A percentile compares a stretch with the other conserved stretches of the same genome.
phyloP scores from a whole-genome alignment of 2,888 invertebrate species.

The Himalopsyche kuldschensis region DNA sequence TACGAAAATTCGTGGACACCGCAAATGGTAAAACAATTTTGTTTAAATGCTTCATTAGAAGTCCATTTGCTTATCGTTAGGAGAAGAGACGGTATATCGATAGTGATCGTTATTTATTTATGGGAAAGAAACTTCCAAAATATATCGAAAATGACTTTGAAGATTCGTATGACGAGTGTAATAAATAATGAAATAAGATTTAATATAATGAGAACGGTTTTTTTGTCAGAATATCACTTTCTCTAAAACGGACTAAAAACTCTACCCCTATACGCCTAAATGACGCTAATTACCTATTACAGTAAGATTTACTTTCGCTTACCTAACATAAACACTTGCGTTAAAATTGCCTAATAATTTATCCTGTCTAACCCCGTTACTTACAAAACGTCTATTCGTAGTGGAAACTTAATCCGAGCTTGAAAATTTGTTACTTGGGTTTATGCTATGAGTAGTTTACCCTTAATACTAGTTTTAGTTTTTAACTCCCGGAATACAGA shows the following conservation, averaged over 20 bases:
- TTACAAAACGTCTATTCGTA: background rate
- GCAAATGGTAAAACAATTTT: no score
- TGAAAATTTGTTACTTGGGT: background rate
- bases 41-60: no score
- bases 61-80: no score
- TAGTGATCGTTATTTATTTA: no score
- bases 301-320: background rate
- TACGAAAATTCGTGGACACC: no score
- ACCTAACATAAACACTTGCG: background rate
- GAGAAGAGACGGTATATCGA: no score
- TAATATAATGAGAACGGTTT: no score
- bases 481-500: background rate
- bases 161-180: no score
- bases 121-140: no score
- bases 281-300: constrained; percentile 1
- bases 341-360: constrained; percentile 1
- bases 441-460: background rate
- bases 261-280: background rate
- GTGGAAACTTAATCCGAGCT: background rate
- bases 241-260: background rate
- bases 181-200: no score
- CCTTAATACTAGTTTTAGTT: background rate
- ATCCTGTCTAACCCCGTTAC: background rate
- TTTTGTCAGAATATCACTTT: background rate
- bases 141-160: no score